A percentile compares a stretch with the other conserved stretches of the same genome.
These are phyloP conservation scores for Pyrrhosoma nymphula DNA, from an alignment of 2,888 invertebrate species.

Conservation along the genomic window DNA sequence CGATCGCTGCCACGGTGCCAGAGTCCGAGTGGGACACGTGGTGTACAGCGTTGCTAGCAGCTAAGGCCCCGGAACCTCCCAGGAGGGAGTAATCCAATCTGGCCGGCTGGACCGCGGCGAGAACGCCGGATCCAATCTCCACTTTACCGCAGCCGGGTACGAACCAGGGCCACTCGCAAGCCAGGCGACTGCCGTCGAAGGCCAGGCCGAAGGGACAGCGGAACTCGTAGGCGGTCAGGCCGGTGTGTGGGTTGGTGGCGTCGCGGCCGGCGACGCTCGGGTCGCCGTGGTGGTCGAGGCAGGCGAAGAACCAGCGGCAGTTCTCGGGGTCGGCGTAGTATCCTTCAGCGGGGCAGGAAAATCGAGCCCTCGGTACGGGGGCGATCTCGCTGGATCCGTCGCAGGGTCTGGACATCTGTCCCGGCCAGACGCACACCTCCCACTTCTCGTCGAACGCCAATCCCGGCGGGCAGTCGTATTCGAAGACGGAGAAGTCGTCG, in stretches of 20 bases:
- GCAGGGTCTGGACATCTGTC: constrained; percentile 86
- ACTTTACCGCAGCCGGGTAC: constrained; percentile 83
- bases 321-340: constrained; percentile 90
- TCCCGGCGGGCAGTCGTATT: constrained; percentile 89
- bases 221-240: constrained; percentile 87
- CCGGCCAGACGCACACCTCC: constrained; percentile 91
- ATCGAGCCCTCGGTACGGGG: constrained; percentile 84
- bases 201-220: constrained; percentile 89
- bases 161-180: constrained; percentile 91
- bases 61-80: constrained; percentile 72
- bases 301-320: constrained; percentile 92
- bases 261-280: constrained; percentile 76
- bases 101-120: constrained; percentile 73
- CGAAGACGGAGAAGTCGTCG: constrained; percentile 88
- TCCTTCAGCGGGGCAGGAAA: constrained; percentile 85
- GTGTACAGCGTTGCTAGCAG: not conserved
- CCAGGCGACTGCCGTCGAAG: constrained; percentile 85
- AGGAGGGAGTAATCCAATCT: constrained; percentile 77
- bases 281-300: constrained; percentile 84
- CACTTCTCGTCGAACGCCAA: constrained; percentile 87
- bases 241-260: constrained; percentile 72
- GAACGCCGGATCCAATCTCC: constrained; percentile 75
- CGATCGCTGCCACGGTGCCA: constrained; percentile 72
- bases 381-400: constrained; percentile 88
- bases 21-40: constrained; percentile 75